Evolutionary conservation across 2,113 vertebrate genomes (phyloP).

Genomic region (Petromus typicus): DNA sequence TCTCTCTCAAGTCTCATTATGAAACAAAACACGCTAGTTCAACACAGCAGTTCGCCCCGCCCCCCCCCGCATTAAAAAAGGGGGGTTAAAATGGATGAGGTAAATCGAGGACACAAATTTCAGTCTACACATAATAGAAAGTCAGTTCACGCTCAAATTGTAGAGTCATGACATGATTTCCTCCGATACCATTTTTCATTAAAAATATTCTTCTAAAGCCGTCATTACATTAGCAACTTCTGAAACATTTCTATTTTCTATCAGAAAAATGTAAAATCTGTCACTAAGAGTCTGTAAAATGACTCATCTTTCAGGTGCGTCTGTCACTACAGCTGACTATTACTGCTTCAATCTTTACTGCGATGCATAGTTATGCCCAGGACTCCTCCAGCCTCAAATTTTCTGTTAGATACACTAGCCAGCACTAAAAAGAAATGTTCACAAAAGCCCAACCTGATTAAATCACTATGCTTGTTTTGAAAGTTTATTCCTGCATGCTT

Average conservation of each 20-base stretch:
- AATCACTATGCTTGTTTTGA: not conserved
- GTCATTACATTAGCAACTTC: slow-evolving; percentile 33
- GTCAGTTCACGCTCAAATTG: not conserved
- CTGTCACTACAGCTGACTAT: not conserved
- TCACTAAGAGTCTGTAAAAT: not conserved
- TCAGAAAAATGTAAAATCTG: not conserved
- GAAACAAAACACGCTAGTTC: not conserved
- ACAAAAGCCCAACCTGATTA: not conserved
- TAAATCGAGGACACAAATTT: not conserved
- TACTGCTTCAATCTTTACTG: slow-evolving; percentile 11
- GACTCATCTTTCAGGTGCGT: slow-evolving; percentile 10
- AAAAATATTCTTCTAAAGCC: not conserved
- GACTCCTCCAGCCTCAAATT: not conserved
- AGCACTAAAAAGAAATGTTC: not conserved
- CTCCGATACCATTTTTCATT: slow-evolving; percentile 13
- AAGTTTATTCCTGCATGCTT: not conserved
- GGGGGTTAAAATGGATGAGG: slow-evolving; percentile 32
- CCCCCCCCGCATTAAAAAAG: not conserved
- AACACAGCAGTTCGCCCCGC: not conserved
- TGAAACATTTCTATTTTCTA: slow-evolving; percentile 5
- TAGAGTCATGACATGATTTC: not conserved
- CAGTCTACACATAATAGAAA: slow-evolving; percentile 12
- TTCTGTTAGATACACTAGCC: not conserved
- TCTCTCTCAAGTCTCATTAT: not conserved
- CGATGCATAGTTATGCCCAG: not conserved